Evolutionary conservation across 2,797 vertebrate genomes (phyloP).

Genomic region (Schizopygopsis pylzovi): DNA sequence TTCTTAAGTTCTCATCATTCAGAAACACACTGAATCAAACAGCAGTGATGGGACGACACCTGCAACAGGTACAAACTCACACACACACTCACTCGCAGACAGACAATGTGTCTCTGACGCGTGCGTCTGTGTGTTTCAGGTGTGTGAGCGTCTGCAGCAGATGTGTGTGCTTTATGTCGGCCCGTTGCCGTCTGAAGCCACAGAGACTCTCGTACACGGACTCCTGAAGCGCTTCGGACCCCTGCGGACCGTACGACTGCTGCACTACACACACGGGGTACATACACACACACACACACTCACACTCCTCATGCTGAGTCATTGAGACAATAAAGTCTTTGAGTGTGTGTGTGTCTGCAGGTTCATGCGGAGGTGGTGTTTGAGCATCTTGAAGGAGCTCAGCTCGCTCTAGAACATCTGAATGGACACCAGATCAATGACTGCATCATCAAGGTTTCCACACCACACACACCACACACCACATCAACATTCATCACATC

Average conservation of each 20-base stretch:
- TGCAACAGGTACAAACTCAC: constrained; percentile 36
- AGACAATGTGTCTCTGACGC: neutral
- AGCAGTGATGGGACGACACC: neutral
- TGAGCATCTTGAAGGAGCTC: constrained; percentile 55
- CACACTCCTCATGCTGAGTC: neutral
- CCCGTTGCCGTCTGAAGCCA: constrained; percentile 78
- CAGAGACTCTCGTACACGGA: constrained; percentile 75
- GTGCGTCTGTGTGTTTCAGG: constrained; percentile 68
- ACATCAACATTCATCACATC: too few relatives aligned
- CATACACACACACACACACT: constrained; percentile 11
- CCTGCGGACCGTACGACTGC: constrained; percentile 76
- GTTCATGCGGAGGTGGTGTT: constrained; percentile 49
- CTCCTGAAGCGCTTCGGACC: constrained; percentile 83
- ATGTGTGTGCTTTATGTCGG: constrained; percentile 88
- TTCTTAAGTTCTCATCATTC: constrained; percentile 49
- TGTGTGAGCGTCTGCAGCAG: constrained; percentile 75
- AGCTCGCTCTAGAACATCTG: constrained; percentile 42
- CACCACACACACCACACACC: neutral
- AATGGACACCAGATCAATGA: neutral
- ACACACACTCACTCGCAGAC: neutral
- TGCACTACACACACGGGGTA: constrained; percentile 79
- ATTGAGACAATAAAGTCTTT: neutral
- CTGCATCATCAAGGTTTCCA: constrained; percentile 28
- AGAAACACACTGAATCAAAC: constrained; percentile 23
- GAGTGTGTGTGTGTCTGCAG: constrained; percentile 28